Evolutionary conservation across 1,140 invertebrate species (phyloP).

Genomic region (Portunus trituberculatus): DNA sequence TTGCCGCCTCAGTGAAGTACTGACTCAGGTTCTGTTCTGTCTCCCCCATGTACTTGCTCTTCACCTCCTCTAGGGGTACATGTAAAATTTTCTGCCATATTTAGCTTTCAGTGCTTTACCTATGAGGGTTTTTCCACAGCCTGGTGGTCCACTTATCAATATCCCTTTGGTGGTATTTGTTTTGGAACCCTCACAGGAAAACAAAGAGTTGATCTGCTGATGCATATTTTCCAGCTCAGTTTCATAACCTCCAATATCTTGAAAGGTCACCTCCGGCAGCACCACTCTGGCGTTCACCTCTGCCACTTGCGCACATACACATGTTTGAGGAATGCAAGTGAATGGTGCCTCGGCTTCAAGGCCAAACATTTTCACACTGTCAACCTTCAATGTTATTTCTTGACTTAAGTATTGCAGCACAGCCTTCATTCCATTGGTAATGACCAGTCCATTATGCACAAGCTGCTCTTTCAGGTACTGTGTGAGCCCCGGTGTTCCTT

Average conservation of each 20-base stretch:
- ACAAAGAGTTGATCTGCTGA: conserved; percentile 54
- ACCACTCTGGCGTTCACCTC: not conserved
- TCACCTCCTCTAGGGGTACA: conserved; percentile 47
- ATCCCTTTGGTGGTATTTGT: conserved; percentile 50
- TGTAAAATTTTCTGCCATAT: conserved; percentile 41
- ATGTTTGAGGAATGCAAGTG: conserved; percentile 53
- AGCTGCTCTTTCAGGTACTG: conserved; percentile 66
- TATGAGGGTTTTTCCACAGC: conserved; percentile 66
- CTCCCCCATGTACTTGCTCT: conserved; percentile 64
- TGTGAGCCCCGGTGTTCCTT: conserved; percentile 24
- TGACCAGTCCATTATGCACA: not conserved
- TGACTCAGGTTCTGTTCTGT: conserved; percentile 66
- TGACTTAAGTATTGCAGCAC: conserved; percentile 67
- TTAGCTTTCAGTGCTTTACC: conserved; percentile 62
- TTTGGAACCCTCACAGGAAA: conserved; percentile 1
- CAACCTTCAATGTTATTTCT: conserved; percentile 46
- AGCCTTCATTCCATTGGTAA: conserved; percentile 18
- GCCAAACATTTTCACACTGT: conserved; percentile 46
- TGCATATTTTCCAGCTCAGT: conserved; percentile 28
- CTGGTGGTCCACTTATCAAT: conserved; percentile 67
- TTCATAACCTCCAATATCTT: conserved; percentile 62
- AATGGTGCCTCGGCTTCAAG: not conserved
- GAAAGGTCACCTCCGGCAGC: conserved; percentile 15
- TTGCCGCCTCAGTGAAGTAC: conserved; percentile 34
- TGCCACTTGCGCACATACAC: not conserved